phyloP scores from a whole-genome alignment of 2,113 vertebrate genomes.

The Cebidichthys violaceus region DNA sequence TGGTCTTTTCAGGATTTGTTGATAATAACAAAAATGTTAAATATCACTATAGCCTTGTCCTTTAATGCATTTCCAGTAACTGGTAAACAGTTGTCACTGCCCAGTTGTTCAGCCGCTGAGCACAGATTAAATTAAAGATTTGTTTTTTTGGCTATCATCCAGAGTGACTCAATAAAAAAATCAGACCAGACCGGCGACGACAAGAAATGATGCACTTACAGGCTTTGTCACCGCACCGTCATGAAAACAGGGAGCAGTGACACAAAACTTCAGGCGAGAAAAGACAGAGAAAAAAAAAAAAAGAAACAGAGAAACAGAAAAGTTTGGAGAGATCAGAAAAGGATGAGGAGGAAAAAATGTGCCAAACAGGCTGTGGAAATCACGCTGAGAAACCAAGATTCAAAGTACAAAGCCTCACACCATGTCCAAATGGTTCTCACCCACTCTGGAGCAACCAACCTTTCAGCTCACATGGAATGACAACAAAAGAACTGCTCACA shows the following conservation, averaged over 20 bases:
- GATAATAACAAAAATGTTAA: neutral
- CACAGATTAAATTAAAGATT: neutral
- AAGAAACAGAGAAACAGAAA: conserved; percentile 20
- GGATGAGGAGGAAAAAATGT: conserved; percentile 50
- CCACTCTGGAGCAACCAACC: conserved; percentile 37
- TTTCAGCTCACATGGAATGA: conserved; percentile 56
- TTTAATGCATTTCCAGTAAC: neutral
- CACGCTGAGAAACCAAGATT: conserved; percentile 58
- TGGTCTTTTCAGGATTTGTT: conserved; percentile 5
- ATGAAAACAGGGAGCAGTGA: neutral
- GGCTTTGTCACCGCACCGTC: conserved; percentile 1
- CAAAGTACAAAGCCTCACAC: conserved; percentile 66
- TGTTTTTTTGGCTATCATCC: neutral
- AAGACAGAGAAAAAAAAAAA: conserved; percentile 1
- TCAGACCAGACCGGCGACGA: neutral
- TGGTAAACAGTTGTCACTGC: neutral
- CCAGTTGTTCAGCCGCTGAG: neutral
- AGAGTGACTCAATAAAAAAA: neutral
- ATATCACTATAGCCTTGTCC: neutral
- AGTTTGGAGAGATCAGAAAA: conserved; percentile 36
- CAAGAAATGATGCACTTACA: neutral
- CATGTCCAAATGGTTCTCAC: conserved; percentile 63
- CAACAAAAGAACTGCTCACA: conserved; percentile 49
- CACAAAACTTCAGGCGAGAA: conserved; percentile 7
- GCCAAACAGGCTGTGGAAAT: conserved; percentile 57